A percentile compares a stretch with the other conserved stretches of the same genome.
phyloP scores from a whole-genome alignment of 2,888 invertebrate species.

The Tillus elongatus region DNA sequence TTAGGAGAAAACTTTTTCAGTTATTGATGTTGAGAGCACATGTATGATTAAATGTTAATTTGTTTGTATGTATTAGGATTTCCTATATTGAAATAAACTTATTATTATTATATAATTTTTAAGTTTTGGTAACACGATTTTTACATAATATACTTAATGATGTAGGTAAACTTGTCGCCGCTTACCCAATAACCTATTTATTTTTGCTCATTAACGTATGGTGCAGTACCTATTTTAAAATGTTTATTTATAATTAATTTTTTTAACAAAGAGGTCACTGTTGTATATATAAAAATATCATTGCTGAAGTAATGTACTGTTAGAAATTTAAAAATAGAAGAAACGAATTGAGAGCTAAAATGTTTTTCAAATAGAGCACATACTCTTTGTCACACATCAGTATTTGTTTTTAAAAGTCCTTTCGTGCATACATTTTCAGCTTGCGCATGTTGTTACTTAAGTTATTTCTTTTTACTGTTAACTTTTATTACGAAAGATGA shows the following conservation, averaged over 20 bases:
- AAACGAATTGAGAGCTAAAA: conserved; percentile 24
- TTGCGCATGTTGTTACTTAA: neutral
- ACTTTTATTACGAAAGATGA: conserved; percentile 1
- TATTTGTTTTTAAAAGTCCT: conserved; percentile 27
- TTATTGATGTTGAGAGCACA: too few species aligned
- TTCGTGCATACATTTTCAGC: conserved; percentile 9
- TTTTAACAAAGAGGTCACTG: conserved; percentile 39
- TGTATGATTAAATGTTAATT: too few species aligned
- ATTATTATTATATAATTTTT: too few species aligned
- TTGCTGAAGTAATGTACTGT: conserved; percentile 33
- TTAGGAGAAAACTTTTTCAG: too few species aligned
- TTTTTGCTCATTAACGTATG: conserved; percentile 34
- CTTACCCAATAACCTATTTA: conserved; percentile 22
- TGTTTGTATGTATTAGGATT: too few species aligned
- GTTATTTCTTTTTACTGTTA: conserved; percentile 4
- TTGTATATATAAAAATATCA: conserved; percentile 35
- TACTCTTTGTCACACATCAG: conserved; percentile 36
- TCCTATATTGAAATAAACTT: too few species aligned
- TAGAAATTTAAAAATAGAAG: conserved; percentile 27
- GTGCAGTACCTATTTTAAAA: conserved; percentile 33
- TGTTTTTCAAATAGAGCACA: conserved; percentile 36
- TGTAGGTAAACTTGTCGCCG: neutral
- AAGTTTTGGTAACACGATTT: too few species aligned
- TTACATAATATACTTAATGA: too few species aligned
- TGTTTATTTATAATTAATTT: too few species aligned